These are phyloP conservation scores for Noctua comes DNA, from an alignment of 2,888 invertebrate genomes.

Conservation along the genomic window DNA sequence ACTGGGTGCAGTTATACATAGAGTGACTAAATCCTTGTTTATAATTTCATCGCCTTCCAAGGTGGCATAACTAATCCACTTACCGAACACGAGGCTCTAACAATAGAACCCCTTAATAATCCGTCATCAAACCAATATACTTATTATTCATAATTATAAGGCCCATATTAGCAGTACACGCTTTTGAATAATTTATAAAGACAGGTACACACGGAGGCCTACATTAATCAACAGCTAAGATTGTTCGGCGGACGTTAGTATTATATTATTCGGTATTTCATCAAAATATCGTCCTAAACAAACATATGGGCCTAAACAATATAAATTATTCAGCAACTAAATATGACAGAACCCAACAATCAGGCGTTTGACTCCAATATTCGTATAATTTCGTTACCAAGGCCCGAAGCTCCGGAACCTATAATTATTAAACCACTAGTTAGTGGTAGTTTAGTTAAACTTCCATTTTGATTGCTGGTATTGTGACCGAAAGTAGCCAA, in stretches of 20 bases:
- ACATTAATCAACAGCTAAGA: slow-evolving; percentile 80
- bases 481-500: slow-evolving; percentile 55
- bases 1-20: not conserved
- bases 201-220: slow-evolving; percentile 66
- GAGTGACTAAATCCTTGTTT: not conserved
- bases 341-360: slow-evolving; percentile 76
- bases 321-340: slow-evolving; percentile 81
- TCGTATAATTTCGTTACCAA: slow-evolving; percentile 61
- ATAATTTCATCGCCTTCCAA: not conserved
- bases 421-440: slow-evolving; percentile 65
- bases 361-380: slow-evolving; percentile 67
- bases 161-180: slow-evolving; percentile 31
- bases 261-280: slow-evolving; percentile 71
- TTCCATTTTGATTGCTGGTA: slow-evolving; percentile 55
- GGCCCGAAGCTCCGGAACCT: slow-evolving; percentile 58
- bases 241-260: slow-evolving; percentile 68
- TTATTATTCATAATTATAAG: slow-evolving; percentile 49
- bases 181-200: slow-evolving; percentile 70
- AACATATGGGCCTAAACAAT: slow-evolving; percentile 80
- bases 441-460: slow-evolving; percentile 51
- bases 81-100: slow-evolving; percentile 1
- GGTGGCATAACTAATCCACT: slow-evolving; percentile 9
- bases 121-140: slow-evolving; percentile 28
- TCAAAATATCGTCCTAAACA: slow-evolving; percentile 85
- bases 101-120: slow-evolving; percentile 29